Base-by-base conservation (phyloP, 1,140 invertebrate genomes). In the Diorhabda elongata region DNA sequence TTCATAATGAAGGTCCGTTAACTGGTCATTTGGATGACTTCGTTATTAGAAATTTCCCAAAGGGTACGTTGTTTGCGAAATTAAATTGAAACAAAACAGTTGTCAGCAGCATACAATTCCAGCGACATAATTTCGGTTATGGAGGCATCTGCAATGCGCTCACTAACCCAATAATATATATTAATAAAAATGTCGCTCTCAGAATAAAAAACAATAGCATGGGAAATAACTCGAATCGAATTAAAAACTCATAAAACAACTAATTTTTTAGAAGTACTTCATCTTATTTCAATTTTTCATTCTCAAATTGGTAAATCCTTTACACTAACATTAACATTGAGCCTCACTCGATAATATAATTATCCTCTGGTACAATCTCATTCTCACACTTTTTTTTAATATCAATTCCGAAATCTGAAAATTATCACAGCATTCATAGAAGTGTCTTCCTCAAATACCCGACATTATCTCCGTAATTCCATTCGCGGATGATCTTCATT, bases 31-130 rank as follows among this genome's bases (percentile, higher is more conserved):
- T 52, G 47, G 47, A 52, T 52, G 6, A 52, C 47, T 52, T 52
- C 47, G 47, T 52, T 52, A 52, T 52, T 52, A 52, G 47, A 52
- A 52, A 52, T 52, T 52, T n/a, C 47, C 47, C 4, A 52, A 52
- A 52, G 47, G 47, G 47, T 52, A 52, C n/a, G 47, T n/a, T n/a
- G 47, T 52, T 52, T n/a, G n/a, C 47, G n/a, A 52, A 52, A 52
- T 52, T 52, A 52, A 52, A 52, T 52, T 52, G 47, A 52, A 52
- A 52, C 47, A 52, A 52, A 52, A 52, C 47, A 52, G 47, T 52
- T 52, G 47, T 52, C 47, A 52, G 47, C 47, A 52, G n/a, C 4
- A 52, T 52, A 52, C 47, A 52, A n/a, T n/a, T 52, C 47, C n/a
- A n/a, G 47, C 6, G 6, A 52, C 6, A 6, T 8, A 8, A 52